Evolutionary conservation across 2,797 vertebrate genomes (phyloP), one percentile per base, ranked within the genome.

Genomic region (Spondyliosoma cantharus): DNA sequence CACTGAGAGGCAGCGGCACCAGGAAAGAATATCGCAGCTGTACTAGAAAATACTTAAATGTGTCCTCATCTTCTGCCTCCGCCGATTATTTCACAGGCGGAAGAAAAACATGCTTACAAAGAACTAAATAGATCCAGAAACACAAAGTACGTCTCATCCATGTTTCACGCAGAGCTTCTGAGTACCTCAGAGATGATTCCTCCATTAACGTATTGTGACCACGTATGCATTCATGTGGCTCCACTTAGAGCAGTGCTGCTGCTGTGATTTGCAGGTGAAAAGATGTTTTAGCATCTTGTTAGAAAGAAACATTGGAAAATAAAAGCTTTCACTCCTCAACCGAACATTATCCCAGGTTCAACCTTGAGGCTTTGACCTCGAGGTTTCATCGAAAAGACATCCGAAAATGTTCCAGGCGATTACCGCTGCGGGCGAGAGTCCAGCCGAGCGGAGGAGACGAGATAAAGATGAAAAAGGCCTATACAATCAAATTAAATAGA

Each of bases 231-330:
- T 57, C 49, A 74, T 74, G 69, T 45, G 54, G 20, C 53, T 50
- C 58, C 15, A 22, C 52, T 15, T 50, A n/a, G 32, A 71, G 57
- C 42, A 11, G 37, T 11, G 7, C 58, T 12, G 7, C 52, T 59
- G 16, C 19, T 25, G 25, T 52, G 62, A 79, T 71, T 57, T 58
- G 20, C 71, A 80, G 65, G 49, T 86, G n/a, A 56, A 74, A 76
- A 68, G 19, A 49, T 3, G 16, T 32, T 24, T 20, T 19, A 25
- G 56, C 3, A 16, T 65, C 20, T 32, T 49, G n/a, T 19, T n/a
- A 37, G 42, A 49, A 72, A 9, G 4, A 32, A 7, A 2, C 1
- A 1, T 9, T 7, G 37, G 32, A 13, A 17, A 12, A 42, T 53
- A 69, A n/a, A 85, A 71, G 9, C 48, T 59, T 74, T 59, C 45